Evolutionary conservation across 2,797 vertebrate species (phyloP).

Genomic region (Mastacembelus armatus): DNA sequence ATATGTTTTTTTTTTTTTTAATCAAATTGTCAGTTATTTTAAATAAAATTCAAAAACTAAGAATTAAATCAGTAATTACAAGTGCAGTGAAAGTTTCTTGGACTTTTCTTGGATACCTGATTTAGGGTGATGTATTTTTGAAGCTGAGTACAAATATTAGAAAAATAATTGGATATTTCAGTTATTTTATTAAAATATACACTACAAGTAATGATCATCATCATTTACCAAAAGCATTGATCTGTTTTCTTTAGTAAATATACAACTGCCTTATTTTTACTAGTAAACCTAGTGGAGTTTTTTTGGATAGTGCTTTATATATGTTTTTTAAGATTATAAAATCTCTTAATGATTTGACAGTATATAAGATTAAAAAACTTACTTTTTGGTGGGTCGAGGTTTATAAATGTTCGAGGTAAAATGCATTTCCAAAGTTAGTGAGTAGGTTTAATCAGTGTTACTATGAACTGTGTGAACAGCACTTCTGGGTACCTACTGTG

Average conservation of each 20-base stretch:
- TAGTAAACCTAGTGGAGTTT: neutral
- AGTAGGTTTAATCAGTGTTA: too few species aligned
- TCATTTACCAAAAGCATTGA: neutral
- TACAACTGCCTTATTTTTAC: neutral
- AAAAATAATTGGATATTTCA: neutral
- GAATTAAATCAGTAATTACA: neutral
- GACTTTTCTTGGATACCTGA: too few species aligned
- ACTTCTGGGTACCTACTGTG: neutral
- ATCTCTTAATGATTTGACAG: too few species aligned
- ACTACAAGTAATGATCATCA: too few species aligned
- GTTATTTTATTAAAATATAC: too few species aligned
- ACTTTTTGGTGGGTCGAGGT: neutral
- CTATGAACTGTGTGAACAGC: too few species aligned
- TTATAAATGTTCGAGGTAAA: neutral
- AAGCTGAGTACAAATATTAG: neutral
- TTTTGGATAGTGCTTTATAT: neutral
- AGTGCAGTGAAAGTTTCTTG: neutral
- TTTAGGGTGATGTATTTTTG: too few species aligned
- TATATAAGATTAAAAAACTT: too few species aligned
- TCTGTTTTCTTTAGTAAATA: neutral
- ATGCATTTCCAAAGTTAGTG: neutral
- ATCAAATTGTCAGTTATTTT: constrained; percentile 31
- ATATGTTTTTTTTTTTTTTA: constrained; percentile 58
- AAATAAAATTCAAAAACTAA: neutral
- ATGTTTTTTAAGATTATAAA: neutral